Evolutionary conservation across 2,888 invertebrate genomes (phyloP), one percentile per base, ranked within the genome.

Genomic region (Trichogramma evanescens): DNA sequence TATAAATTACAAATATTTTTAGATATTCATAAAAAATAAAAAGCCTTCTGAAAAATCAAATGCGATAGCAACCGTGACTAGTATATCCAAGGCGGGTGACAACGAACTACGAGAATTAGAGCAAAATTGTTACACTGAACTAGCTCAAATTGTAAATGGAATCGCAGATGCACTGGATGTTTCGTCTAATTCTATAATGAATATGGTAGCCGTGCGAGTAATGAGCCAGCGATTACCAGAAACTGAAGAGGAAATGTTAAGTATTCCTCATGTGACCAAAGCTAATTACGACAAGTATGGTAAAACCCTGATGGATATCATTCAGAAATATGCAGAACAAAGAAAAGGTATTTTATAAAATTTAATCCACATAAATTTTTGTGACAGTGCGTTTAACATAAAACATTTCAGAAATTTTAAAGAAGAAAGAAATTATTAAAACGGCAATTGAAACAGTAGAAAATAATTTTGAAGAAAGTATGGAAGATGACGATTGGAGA

Each of bases 251-350:
- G 90, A 90, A 67, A 89, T 95, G 88, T 80, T 91, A 62, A 81
- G 84, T 65, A 85, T 93, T 72, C 91, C 93, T 43, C 93, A 95
- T 77, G 89, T 94, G 4, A 94, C 94, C 0, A 84, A 87, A 71
- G 91, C 91, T 45, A 92, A 93, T 79, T 92, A 86, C 75, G 86
- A 89, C 64, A 94, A 93, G 78, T 95, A 89, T 75, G 93, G 93
- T 38, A 82, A 83, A 52, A 82, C 83, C 56, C 83, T 95, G 69
- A 80, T 95, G 50, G 83, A 84, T 57, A 86, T 94, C 62, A 94
- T 93, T 0, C 78, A 83, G 49, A 86, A 84, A 49, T 93, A 86
- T 74, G 85, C 88, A 0, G 78, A 83, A 0, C 84, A 87, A 73
- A 87, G 84, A 75, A 75, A 59, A 44, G 70, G 75, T 74, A 50